Percentiles rank a stretch among this genome's conserved stretches.
These are phyloP conservation scores for Sesia bembeciformis DNA, from an alignment of 2,888 invertebrate genomes.

Conservation along the genomic window DNA sequence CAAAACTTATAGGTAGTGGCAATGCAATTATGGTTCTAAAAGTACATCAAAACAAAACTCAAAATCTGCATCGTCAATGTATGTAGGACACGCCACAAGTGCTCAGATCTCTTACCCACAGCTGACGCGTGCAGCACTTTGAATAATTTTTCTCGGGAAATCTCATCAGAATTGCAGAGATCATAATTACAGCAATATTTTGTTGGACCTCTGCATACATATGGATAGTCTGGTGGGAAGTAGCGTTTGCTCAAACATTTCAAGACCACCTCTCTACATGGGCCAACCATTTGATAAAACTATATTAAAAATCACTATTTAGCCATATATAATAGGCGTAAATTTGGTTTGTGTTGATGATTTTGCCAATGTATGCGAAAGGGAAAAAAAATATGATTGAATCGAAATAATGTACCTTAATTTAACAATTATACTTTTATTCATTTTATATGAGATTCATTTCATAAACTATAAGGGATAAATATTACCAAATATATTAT, in stretches of 20 bases:
- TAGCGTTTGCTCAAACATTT: slow-evolving; percentile 72
- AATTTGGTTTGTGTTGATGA: slow-evolving; percentile 43
- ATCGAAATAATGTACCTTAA: slow-evolving; percentile 3
- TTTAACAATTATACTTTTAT: too few relatives aligned
- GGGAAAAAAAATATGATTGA: too few relatives aligned
- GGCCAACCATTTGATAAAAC: slow-evolving; percentile 47
- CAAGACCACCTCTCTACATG: slow-evolving; percentile 65
- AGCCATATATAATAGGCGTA: slow-evolving; percentile 14
- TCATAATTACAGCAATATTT: slow-evolving; percentile 61
- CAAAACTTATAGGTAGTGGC: slow-evolving; percentile 59
- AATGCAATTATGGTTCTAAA: slow-evolving; percentile 61
- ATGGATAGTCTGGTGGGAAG: slow-evolving; percentile 71
- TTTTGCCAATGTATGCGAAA: too few relatives aligned
- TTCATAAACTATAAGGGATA: too few relatives aligned
- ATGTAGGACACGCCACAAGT: slow-evolving; percentile 49
- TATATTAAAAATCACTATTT: slow-evolving; percentile 33
- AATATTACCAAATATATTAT: too few relatives aligned
- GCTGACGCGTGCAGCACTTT: slow-evolving; percentile 38
- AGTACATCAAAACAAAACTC: slow-evolving; percentile 64
- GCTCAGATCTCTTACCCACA: slow-evolving; percentile 54
- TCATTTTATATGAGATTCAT: too few relatives aligned
- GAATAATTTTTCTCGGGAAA: slow-evolving; percentile 41
- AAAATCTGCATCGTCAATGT: slow-evolving; percentile 52
- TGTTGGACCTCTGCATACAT: slow-evolving; percentile 50
- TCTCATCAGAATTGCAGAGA: slow-evolving; percentile 61